These are phyloP conservation scores for Cardiocondyla obscurior DNA, from an alignment of 1,140 invertebrate genomes.

Conservation along the genomic window DNA sequence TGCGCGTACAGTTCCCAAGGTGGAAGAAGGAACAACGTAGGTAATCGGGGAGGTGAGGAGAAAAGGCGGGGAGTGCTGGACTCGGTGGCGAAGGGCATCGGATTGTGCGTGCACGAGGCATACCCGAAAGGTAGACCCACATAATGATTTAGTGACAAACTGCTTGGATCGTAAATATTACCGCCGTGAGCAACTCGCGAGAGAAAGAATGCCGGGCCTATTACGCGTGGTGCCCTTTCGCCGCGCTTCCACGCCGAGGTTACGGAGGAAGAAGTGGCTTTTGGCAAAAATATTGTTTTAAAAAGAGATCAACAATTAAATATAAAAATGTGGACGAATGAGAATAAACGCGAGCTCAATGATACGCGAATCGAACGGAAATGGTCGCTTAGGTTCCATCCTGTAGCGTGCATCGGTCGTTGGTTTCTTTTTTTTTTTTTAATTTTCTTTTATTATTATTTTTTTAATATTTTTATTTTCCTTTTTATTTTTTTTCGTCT, in stretches of 20 bases:
- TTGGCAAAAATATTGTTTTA: neutral
- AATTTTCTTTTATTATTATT: slow-evolving; percentile 37
- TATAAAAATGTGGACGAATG: slow-evolving; percentile 14
- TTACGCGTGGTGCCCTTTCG: slow-evolving; percentile 67
- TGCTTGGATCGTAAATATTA: slow-evolving; percentile 75
- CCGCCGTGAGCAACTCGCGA: slow-evolving; percentile 57
- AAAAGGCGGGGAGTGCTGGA: neutral
- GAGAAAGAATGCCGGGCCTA: slow-evolving; percentile 71
- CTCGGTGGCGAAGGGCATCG: slow-evolving; percentile 29
- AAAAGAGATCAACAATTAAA: slow-evolving; percentile 6
- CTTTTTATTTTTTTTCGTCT: slow-evolving; percentile 24
- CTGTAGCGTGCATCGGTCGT: slow-evolving; percentile 58
- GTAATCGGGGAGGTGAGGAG: neutral
- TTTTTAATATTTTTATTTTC: no score
- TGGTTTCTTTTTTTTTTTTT: slow-evolving; percentile 21
- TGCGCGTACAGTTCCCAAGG: slow-evolving; percentile 59
- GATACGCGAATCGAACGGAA: slow-evolving; percentile 64
- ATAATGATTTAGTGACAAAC: slow-evolving; percentile 80
- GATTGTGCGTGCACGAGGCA: slow-evolving; percentile 34
- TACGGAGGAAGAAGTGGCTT: slow-evolving; percentile 11
- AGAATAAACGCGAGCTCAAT: slow-evolving; percentile 42
- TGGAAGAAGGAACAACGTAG: slow-evolving; percentile 32
- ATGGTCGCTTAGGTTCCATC: slow-evolving; percentile 50
- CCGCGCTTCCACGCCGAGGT: slow-evolving; percentile 34
- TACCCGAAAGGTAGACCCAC: slow-evolving; percentile 40